Evolutionary conservation across 2,113 vertebrate species (phyloP).

Genomic region (Limnothrissa miodon): DNA sequence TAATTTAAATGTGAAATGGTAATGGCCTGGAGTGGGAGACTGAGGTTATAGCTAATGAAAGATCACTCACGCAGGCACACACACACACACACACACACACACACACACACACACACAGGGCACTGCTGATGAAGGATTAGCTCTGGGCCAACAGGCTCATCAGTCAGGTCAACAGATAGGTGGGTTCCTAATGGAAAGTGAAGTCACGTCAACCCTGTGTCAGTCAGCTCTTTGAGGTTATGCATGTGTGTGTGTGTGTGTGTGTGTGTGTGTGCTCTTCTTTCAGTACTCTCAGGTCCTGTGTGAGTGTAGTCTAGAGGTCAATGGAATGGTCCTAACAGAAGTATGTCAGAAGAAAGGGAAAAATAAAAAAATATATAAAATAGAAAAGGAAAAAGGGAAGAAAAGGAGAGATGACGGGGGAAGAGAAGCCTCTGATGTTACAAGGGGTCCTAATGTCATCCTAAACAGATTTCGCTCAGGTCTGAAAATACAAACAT

Average conservation of each 20-base stretch:
- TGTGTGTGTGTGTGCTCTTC: no score
- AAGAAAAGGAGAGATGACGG: not conserved
- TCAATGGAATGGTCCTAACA: not conserved
- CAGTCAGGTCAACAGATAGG: not conserved
- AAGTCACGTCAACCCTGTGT: not conserved
- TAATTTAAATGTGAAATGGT: not conserved
- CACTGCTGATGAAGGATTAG: not conserved
- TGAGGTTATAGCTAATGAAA: not conserved
- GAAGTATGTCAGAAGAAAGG: not conserved
- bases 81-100: not conserved
- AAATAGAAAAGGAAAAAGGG: conserved; percentile 19
- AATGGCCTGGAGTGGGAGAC: not conserved
- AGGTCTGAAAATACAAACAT: no score
- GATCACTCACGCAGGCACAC: not conserved
- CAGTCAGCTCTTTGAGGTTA: not conserved
- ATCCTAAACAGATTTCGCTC: no score
- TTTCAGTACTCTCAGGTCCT: no score
- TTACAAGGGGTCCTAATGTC: no score
- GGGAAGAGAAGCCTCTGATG: not conserved
- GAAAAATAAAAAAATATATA: conserved; percentile 23
- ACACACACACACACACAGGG: no score
- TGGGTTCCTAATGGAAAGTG: not conserved
- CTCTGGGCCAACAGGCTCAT: not conserved
- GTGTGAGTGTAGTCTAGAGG: no score
- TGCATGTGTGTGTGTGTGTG: not conserved